Conservation (phyloP, 37 sponge, comb jelly and placozoan species). For the Diacarnus erythraeanus region DNA sequence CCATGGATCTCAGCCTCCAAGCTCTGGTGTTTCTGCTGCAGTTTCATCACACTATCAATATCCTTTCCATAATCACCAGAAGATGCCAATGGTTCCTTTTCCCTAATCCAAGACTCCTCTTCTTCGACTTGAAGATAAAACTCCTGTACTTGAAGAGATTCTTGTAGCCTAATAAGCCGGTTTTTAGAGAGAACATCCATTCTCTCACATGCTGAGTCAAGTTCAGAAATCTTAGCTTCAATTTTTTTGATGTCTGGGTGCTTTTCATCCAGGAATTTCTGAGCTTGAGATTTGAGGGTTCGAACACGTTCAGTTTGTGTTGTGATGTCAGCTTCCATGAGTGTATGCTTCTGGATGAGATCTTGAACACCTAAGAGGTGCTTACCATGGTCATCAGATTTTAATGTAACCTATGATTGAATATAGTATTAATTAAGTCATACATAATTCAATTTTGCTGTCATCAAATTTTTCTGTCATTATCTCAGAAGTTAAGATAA, state of each 20-base stretch:
- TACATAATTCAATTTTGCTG: no score
- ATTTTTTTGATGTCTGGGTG: conserved; percentile 77
- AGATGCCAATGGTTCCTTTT: conserved; percentile 82
- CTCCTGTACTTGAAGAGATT: conserved; percentile 82
- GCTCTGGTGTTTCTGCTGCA: conserved; percentile 89
- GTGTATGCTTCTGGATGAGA: conserved; percentile 89
- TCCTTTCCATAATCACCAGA: conserved; percentile 78
- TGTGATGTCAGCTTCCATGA: conserved; percentile 81
- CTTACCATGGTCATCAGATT: conserved; percentile 92
- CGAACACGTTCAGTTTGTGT: conserved; percentile 68
- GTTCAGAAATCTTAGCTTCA: conserved; percentile 37
- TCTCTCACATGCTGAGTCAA: conserved; percentile 49
- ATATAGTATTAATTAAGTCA: no score
- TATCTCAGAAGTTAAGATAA: no score
- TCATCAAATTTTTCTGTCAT: no score
- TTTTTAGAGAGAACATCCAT: conserved; percentile 35
- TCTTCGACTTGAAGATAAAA: conserved; percentile 90
- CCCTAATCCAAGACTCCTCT: conserved; percentile 93
- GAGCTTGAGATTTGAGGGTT: conserved; percentile 50
- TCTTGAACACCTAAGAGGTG: conserved; percentile 91
- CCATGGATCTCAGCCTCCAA: conserved; percentile 76
- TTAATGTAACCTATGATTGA: conserved; percentile 63
- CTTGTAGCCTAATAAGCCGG: conserved; percentile 41
- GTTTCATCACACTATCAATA: conserved; percentile 60
- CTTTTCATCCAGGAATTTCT: conserved; percentile 45